Base-by-base conservation (phyloP, 2,113 vertebrate genomes). In the Eurystomus gularis region DNA sequence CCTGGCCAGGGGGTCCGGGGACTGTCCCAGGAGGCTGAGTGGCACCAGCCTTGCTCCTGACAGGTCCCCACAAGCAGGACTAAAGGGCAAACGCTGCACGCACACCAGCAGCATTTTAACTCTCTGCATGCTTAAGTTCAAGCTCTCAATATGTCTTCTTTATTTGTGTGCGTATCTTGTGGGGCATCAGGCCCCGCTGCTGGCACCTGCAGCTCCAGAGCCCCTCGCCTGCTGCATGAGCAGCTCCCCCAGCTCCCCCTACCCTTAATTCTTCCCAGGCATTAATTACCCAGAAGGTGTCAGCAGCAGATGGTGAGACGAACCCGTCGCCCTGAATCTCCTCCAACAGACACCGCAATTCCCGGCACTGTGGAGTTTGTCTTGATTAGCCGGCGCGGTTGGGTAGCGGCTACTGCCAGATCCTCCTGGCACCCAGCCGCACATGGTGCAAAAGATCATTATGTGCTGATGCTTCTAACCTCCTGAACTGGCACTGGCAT, bases 281-380 rank as follows among this genome's bases (percentile, higher is more conserved):
- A 89, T 97, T 96, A 93, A 97, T 96, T 95, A 96, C 93, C 82
- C 96, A 94, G 96, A 76, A 95, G 94, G 84, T 95, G 95, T 76
- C 93, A 85, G 93, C 95, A 94, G 96, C 97, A 97, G 97, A 96
- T 97, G 97, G 96, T 60, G 93, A 88, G 92, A 95, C 33, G 46
- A 88, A 84, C 89, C 77, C 49, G 2, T 52, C 37, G 65, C 81
- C 97, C 93, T 80, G 5, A 40, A 57, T 60, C 92, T 79, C 90
- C 86, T 80, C 54, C 95, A 73, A 31, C 90, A 88, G 96, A 81
- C 90, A 57, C 81, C 33, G 48, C 92, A 88, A 70, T 92, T 94
- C 94, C 91, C 70, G 51, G 91, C 20, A 48, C 94, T 73, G 86
- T 31, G 35, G 86, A 55, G 68, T 69, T 73, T 3, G n/a, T 46